Conservation (phyloP, 2,888 invertebrate genomes). For the Exocentrus adspersus region DNA sequence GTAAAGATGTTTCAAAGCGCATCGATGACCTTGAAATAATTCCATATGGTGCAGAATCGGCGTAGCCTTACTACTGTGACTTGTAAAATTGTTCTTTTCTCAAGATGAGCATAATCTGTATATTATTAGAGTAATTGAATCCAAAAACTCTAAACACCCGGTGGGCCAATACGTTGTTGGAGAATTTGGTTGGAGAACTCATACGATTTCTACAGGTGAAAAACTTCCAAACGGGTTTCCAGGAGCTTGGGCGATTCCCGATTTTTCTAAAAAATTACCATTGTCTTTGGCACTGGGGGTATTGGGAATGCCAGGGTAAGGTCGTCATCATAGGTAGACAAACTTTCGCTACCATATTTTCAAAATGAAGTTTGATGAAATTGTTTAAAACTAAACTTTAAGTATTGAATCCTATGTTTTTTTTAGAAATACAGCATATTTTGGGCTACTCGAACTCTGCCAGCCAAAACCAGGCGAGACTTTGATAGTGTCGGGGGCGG, state of each 20-base stretch:
- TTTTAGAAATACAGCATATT: conserved; percentile 76
- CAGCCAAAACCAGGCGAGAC: conserved; percentile 77
- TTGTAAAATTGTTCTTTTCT: no score
- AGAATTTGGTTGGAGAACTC: conserved; percentile 76
- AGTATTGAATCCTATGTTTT: no score
- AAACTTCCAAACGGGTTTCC: conserved; percentile 66
- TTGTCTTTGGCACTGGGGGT: conserved; percentile 72
- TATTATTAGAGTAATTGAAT: conserved; percentile 70
- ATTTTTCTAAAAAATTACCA: conserved; percentile 69
- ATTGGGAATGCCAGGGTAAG: conserved; percentile 80
- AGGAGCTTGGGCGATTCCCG: conserved; percentile 68
- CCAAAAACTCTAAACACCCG: conserved; percentile 72
- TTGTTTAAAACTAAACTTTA: no score
- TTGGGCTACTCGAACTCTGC: conserved; percentile 78
- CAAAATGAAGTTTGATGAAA: no score
- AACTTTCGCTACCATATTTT: no score
- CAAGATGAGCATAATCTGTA: no score
- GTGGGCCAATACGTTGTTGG: conserved; percentile 72
- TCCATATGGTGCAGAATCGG: no score
- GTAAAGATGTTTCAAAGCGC: no score
- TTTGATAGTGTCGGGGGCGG: conserved; percentile 78
- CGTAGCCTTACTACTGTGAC: no score
- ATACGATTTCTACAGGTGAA: conserved; percentile 65
- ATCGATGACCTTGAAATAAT: no score
- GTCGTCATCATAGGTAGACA: no score